These are phyloP conservation scores for Notodonta ziczac DNA, from an alignment of 2,888 invertebrate genomes.

Conservation along the genomic window DNA sequence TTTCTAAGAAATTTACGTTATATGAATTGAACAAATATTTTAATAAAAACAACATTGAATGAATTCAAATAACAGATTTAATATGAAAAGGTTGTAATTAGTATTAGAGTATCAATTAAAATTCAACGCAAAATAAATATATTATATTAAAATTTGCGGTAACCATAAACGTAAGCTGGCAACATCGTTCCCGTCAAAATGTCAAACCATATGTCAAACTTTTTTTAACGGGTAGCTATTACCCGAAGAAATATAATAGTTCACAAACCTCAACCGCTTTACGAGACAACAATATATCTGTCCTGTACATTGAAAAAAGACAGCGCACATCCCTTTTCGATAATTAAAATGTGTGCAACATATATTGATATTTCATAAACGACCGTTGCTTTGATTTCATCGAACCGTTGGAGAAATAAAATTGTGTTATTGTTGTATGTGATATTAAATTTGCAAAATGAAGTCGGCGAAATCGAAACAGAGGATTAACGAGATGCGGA, in stretches of 20 bases:
- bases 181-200: conserved; percentile 16
- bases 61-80: too few species aligned
- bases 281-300: conserved; percentile 31
- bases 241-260: conserved; percentile 42
- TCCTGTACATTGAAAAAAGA: conserved; percentile 33
- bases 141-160: background rate
- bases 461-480: conserved; percentile 79
- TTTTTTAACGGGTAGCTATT: conserved; percentile 36
- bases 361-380: conserved; percentile 55
- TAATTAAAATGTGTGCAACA: conserved; percentile 39
- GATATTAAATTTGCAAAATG: conserved; percentile 58
- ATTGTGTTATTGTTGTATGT: conserved; percentile 44
- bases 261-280: conserved; percentile 32
- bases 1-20: too few species aligned
- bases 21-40: too few species aligned
- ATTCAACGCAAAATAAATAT: too few species aligned
- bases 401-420: conserved; percentile 54
- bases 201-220: conserved; percentile 23
- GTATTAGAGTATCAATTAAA: too few species aligned
- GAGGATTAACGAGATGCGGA: conserved; percentile 73
- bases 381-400: conserved; percentile 76
- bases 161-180: conserved; percentile 13
- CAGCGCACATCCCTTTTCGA: conserved; percentile 14
- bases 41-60: too few species aligned
- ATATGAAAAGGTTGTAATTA: too few species aligned